These are phyloP conservation scores for Cisticola juncidis DNA, from an alignment of 2,113 vertebrate genomes.

Conservation along the genomic window DNA sequence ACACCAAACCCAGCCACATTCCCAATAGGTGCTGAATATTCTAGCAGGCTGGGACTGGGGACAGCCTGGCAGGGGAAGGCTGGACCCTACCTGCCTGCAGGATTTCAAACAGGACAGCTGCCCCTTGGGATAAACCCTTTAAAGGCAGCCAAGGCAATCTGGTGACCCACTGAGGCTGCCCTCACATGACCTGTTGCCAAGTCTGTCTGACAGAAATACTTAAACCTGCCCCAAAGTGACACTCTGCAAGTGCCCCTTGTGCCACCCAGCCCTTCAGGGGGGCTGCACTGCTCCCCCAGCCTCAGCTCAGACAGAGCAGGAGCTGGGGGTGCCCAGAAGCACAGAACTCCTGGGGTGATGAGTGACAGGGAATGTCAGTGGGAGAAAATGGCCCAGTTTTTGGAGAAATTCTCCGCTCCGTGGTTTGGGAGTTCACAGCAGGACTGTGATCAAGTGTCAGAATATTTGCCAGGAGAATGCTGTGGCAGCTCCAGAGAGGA, in stretches of 20 bases:
- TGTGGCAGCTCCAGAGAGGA: not conserved
- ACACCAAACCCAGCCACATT: rapidly evolving
- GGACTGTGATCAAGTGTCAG: not conserved
- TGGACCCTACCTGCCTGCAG: not conserved
- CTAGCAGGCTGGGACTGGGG: not conserved
- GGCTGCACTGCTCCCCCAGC: not conserved
- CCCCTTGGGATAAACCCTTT: conserved; percentile 30
- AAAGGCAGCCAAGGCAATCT: conserved; percentile 51
- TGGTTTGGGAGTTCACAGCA: not conserved
- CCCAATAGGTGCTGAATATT: rapidly evolving
- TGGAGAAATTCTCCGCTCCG: not conserved
- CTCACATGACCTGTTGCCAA: not conserved
- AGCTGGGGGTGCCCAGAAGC: not conserved
- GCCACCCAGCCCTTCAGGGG: not conserved
- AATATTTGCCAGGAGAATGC: not conserved
- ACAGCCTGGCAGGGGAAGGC: not conserved
- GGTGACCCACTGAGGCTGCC: not conserved
- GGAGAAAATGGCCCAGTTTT: not conserved
- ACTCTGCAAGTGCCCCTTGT: not conserved
- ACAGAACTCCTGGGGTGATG: not conserved
- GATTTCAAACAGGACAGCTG: not conserved
- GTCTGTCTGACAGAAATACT: rapidly evolving
- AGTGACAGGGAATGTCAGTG: not conserved
- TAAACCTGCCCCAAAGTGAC: not conserved
- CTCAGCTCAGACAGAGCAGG: not conserved